Percentiles rank a stretch among this genome's conserved stretches.
phyloP scores from a whole-genome alignment of 2,113 vertebrate species.

The Indicator maculatus region DNA sequence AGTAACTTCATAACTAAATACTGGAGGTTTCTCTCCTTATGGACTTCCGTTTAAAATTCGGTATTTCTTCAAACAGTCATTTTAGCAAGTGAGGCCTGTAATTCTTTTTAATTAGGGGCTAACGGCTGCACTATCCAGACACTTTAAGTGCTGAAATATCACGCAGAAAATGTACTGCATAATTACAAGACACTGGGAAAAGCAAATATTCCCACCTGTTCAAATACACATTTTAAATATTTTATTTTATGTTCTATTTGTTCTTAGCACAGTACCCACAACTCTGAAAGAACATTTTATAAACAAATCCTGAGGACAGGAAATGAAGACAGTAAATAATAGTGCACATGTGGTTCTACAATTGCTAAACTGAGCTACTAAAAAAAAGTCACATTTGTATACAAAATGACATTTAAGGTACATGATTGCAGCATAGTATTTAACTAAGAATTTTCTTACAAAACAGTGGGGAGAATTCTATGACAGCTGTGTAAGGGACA shows the following conservation, averaged over 20 bases:
- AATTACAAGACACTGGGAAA: background rate
- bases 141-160: background rate
- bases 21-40: background rate
- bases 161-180: background rate
- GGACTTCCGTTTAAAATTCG: background rate
- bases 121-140: background rate
- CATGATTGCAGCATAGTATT: background rate
- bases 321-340: background rate
- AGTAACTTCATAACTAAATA: background rate
- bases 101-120: slow-evolving; percentile 11
- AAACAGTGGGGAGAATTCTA: background rate
- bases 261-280: background rate
- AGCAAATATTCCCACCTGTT: slow-evolving; percentile 18
- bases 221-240: background rate
- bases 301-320: background rate
- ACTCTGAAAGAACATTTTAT: background rate
- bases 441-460: background rate
- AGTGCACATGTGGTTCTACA: background rate
- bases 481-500: background rate
- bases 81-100: background rate
- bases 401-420: background rate
- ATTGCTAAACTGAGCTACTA: background rate
- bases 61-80: slow-evolving; percentile 2
- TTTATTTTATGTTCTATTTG: background rate
- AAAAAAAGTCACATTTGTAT: background rate